phyloP scores from a whole-genome alignment of 2,113 vertebrate species.

The Chauna torquata region DNA sequence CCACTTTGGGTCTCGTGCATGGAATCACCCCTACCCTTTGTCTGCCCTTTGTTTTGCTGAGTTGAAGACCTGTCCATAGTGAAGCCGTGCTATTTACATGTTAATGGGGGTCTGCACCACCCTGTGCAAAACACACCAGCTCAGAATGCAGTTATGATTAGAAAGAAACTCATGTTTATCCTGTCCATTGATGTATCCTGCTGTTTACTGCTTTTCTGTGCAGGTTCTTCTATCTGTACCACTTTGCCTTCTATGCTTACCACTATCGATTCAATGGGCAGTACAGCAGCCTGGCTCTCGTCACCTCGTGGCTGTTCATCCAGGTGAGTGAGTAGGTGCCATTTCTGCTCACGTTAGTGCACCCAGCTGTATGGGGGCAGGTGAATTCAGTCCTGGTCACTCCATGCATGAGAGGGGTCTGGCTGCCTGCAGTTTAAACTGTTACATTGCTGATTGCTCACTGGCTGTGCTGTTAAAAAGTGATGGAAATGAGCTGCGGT shows the following conservation, averaged over 20 bases:
- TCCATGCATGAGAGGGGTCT: accelerated
- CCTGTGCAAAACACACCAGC: accelerated
- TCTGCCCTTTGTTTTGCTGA: not conserved
- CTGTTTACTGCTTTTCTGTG: not conserved
- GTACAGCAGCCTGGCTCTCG: slow-evolving; percentile 96
- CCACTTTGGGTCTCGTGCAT: not conserved
- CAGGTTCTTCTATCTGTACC: slow-evolving; percentile 98
- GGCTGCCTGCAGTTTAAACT: not conserved
- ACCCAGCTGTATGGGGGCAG: accelerated
- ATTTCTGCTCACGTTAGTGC: not conserved
- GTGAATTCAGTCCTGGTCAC: too few relatives aligned
- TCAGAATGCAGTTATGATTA: not conserved
- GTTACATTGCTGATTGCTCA: accelerated
- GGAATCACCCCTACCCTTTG: not conserved
- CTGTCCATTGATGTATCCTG: accelerated
- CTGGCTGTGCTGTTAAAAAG: not conserved
- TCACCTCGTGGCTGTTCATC: slow-evolving; percentile 99
- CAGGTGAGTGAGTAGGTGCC: slow-evolving; percentile 85
- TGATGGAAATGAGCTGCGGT: not conserved
- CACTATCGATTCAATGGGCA: slow-evolving; percentile 98
- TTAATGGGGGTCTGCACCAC: not conserved
- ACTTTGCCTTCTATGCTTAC: slow-evolving; percentile 98
- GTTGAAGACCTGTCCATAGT: not conserved
- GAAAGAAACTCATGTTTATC: not conserved
- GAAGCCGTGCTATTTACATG: not conserved